phyloP scores from a whole-genome alignment of 2,888 invertebrate genomes.

The Melolontha melolontha region DNA sequence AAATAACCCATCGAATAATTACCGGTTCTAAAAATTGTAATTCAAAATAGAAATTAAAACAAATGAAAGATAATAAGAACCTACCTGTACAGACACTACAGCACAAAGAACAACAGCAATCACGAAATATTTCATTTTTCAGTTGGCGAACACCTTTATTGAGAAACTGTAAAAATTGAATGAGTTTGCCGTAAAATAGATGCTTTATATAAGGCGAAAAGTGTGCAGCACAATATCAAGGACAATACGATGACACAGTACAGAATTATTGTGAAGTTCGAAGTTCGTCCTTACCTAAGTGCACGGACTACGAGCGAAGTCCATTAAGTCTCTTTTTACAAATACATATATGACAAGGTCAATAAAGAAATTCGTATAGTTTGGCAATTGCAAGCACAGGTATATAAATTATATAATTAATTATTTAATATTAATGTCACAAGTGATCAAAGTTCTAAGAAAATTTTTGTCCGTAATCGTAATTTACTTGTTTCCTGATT shows the following conservation, averaged over 20 bases:
- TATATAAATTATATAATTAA: constrained; percentile 1
- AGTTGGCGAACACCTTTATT: not conserved
- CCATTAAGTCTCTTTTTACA: not conserved
- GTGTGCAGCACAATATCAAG: constrained; percentile 19
- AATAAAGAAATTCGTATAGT: not conserved
- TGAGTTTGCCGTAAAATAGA: constrained; percentile 10
- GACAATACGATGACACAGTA: constrained; percentile 29
- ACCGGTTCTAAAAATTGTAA: too few species aligned
- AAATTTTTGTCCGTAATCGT: too few species aligned
- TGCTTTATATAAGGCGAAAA: constrained; percentile 32
- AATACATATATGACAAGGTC: constrained; percentile 19
- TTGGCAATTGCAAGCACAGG: not conserved
- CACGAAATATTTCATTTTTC: constrained; percentile 40
- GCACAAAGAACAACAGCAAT: constrained; percentile 28
- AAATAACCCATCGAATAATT: too few species aligned
- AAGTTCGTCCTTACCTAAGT: constrained; percentile 7
- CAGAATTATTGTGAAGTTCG: constrained; percentile 13
- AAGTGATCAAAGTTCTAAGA: too few species aligned
- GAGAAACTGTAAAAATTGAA: constrained; percentile 12
- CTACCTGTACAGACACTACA: constrained; percentile 19
- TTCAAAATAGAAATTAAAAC: too few species aligned
- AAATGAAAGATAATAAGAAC: too few species aligned
- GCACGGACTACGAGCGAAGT: constrained; percentile 14
- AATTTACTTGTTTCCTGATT: too few species aligned
- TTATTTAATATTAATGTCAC: not conserved